phyloP scores from a whole-genome alignment of 1,140 invertebrate genomes.

The Palaemon carinicauda region DNA sequence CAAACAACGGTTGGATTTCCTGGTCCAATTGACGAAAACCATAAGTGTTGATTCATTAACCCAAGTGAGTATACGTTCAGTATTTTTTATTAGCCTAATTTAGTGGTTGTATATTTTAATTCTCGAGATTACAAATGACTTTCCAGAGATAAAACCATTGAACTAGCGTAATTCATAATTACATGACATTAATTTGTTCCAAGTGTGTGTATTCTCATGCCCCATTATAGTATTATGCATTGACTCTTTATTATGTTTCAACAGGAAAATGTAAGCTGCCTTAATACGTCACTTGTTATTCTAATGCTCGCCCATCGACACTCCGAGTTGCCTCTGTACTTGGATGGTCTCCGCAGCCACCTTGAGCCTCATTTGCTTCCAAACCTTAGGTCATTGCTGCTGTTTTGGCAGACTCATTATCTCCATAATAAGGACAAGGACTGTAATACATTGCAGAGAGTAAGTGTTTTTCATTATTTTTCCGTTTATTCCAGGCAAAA shows the following conservation, averaged over 20 bases:
- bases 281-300: slow-evolving; percentile 47
- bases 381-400: slow-evolving; percentile 40
- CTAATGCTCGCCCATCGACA: slow-evolving; percentile 38
- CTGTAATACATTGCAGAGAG: slow-evolving; percentile 44
- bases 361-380: slow-evolving; percentile 42
- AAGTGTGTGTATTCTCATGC: not conserved
- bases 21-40: slow-evolving; percentile 47
- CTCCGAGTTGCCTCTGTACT: slow-evolving; percentile 39
- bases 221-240: not conserved
- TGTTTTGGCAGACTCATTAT: slow-evolving; percentile 48
- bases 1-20: slow-evolving; percentile 35
- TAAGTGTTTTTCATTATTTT: not conserved
- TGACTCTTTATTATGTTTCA: not conserved
- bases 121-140: not conserved
- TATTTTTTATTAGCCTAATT: not conserved
- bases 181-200: too few relatives aligned
- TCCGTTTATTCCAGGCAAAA: too few relatives aligned
- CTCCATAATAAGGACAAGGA: slow-evolving; percentile 52
- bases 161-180: too few relatives aligned
- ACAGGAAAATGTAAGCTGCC: slow-evolving; percentile 48
- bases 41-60: slow-evolving; percentile 47
- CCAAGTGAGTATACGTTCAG: slow-evolving; percentile 12
- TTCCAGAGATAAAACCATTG: too few relatives aligned
- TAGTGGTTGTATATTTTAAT: not conserved
- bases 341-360: slow-evolving; percentile 37